Conservation (phyloP, 2,113 vertebrate genomes). For the Callaeas wilsoni region DNA sequence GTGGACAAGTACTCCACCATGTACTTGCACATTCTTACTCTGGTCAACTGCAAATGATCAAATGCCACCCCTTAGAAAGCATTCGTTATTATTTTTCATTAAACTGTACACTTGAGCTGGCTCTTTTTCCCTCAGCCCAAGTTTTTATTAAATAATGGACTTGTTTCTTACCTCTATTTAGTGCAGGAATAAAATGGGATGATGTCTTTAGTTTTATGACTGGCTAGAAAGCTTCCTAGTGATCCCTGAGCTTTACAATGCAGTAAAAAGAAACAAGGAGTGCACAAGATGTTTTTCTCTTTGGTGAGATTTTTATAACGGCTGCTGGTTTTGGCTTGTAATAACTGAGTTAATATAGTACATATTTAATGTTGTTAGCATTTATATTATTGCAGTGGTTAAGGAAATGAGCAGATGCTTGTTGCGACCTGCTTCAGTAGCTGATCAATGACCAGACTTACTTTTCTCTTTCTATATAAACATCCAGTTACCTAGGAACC, state of each 20-base stretch:
- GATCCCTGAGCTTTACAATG: background rate
- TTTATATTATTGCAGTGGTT: background rate
- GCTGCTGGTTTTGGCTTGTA: background rate
- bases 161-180: background rate
- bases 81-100: background rate
- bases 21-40: background rate
- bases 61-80: background rate
- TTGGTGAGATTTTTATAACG: background rate
- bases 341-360: background rate
- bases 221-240: background rate
- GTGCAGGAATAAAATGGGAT: background rate
- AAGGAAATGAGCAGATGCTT: constrained; percentile 3
- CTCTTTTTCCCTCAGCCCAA: background rate
- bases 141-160: background rate
- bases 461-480: constrained; percentile 6
- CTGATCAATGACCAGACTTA: background rate
- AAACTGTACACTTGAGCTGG: background rate
- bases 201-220: constrained; percentile 4
- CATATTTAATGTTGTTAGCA: background rate
- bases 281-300: background rate
- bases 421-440: background rate
- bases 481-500: constrained; percentile 18
- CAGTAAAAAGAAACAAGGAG: background rate
- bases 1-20: background rate
- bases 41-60: background rate